A percentile compares a stretch with the other conserved stretches of the same genome.
Conservation (phyloP, 1,140 invertebrate species). For the Procambarus virginalis region DNA sequence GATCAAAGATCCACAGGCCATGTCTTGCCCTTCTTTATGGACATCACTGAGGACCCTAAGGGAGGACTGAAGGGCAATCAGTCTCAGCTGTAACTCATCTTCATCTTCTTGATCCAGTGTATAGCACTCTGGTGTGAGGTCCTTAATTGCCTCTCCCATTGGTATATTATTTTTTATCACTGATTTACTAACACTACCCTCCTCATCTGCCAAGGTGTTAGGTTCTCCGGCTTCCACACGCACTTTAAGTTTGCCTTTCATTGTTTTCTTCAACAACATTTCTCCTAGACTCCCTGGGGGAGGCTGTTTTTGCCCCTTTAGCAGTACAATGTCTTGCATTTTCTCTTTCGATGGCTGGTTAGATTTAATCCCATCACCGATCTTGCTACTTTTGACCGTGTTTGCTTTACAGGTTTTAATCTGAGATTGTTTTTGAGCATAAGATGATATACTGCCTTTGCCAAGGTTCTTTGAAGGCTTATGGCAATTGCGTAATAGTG, state of each 20-base stretch:
- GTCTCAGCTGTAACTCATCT: constrained; percentile 57
- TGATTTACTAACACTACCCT: not conserved
- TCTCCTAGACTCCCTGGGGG: constrained; percentile 25
- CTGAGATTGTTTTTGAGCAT: not conserved
- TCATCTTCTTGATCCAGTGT: constrained; percentile 58
- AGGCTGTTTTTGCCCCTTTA: constrained; percentile 32
- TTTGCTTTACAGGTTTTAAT: not conserved
- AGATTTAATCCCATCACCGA: not conserved
- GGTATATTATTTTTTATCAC: not conserved
- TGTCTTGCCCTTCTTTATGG: constrained; percentile 22
- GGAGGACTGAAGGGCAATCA: constrained; percentile 57
- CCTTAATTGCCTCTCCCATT: not conserved
- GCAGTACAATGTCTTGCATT: not conserved
- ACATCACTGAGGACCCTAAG: constrained; percentile 44
- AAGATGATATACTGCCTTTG: not conserved
- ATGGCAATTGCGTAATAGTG: not conserved
- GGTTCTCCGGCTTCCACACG: not conserved
- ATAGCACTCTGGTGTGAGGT: not conserved
- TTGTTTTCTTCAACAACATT: constrained; percentile 11
- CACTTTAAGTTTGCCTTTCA: constrained; percentile 9
- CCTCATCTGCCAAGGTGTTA: not conserved
- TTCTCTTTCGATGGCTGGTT: not conserved
- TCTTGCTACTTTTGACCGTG: not conserved
- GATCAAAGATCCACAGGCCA: too few relatives aligned
- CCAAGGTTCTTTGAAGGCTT: not conserved